Conservation (phyloP, 2,888 invertebrate genomes). For the Cecidostiba fungosa region DNA sequence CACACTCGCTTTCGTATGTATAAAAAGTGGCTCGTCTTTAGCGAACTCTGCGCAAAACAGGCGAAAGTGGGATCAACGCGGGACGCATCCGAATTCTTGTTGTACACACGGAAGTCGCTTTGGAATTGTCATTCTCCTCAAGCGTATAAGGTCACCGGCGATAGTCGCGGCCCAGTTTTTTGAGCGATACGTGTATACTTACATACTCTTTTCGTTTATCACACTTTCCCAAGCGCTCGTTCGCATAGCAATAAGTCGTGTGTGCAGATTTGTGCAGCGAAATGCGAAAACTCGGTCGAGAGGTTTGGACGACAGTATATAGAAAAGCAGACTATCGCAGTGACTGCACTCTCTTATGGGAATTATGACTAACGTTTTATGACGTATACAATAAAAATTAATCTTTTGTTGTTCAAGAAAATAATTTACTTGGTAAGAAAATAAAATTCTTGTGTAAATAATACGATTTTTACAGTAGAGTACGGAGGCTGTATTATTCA, state of each 20-base stretch:
- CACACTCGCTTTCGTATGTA: background rate
- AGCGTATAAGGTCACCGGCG: background rate
- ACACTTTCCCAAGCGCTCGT: conserved; percentile 17
- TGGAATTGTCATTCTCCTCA: conserved; percentile 17
- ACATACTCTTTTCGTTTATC: background rate
- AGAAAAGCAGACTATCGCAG: background rate
- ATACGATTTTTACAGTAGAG: background rate
- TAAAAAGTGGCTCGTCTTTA: conserved; percentile 2
- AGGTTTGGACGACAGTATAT: no score
- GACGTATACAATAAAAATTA: background rate
- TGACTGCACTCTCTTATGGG: background rate
- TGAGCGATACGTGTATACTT: background rate
- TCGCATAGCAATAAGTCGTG: conserved; percentile 2
- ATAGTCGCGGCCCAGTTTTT: conserved; percentile 33
- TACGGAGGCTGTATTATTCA: background rate
- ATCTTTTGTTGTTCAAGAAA: background rate
- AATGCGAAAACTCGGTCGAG: background rate
- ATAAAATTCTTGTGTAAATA: background rate
- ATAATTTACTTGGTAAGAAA: background rate
- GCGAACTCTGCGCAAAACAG: background rate
- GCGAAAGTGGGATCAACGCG: conserved; percentile 10
- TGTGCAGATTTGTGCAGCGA: background rate
- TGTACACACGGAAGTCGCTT: background rate
- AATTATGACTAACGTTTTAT: background rate
- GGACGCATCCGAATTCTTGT: background rate